Percentiles rank a stretch among this genome's conserved stretches.
Evolutionary conservation across 2,888 invertebrate genomes (phyloP).

Genomic region (Ectropis crepuscularia): DNA sequence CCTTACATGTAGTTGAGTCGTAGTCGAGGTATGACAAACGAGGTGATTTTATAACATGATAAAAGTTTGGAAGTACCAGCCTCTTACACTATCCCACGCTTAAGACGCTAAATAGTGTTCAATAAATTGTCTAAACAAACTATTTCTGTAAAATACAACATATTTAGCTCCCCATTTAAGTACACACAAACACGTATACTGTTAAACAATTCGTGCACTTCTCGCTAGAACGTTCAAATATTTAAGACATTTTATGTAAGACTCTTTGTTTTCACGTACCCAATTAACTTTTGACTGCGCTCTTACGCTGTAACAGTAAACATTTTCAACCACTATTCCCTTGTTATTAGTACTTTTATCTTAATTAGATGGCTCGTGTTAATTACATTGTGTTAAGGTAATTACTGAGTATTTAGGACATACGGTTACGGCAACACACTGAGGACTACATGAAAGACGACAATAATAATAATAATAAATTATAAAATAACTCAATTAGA

Average conservation of each 20-base stretch:
- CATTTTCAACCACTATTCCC: slow-evolving; percentile 37
- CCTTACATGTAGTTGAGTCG: too few relatives aligned
- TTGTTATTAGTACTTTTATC: slow-evolving; percentile 32
- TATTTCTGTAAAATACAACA: too few relatives aligned
- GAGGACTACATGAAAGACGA: not conserved
- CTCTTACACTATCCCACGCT: too few relatives aligned
- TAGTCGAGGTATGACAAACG: too few relatives aligned
- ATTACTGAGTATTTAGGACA: slow-evolving; percentile 12
- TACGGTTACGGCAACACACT: not conserved
- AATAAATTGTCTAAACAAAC: too few relatives aligned
- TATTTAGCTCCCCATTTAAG: too few relatives aligned
- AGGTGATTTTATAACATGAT: too few relatives aligned
- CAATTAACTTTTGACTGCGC: slow-evolving; percentile 42
- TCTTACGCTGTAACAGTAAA: slow-evolving; percentile 32
- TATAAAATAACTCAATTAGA: too few relatives aligned
- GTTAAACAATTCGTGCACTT: not conserved
- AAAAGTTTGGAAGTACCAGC: too few relatives aligned
- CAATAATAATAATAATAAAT: too few relatives aligned
- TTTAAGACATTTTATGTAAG: slow-evolving; percentile 8
- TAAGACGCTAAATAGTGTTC: too few relatives aligned
- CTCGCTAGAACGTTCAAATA: slow-evolving; percentile 8
- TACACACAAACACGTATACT: not conserved
- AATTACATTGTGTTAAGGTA: slow-evolving; percentile 19
- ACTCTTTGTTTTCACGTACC: slow-evolving; percentile 17
- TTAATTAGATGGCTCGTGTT: slow-evolving; percentile 24